These are phyloP conservation scores for Eucera pruinosa DNA, from an alignment of 2,888 invertebrate species.

Conservation along the genomic window DNA sequence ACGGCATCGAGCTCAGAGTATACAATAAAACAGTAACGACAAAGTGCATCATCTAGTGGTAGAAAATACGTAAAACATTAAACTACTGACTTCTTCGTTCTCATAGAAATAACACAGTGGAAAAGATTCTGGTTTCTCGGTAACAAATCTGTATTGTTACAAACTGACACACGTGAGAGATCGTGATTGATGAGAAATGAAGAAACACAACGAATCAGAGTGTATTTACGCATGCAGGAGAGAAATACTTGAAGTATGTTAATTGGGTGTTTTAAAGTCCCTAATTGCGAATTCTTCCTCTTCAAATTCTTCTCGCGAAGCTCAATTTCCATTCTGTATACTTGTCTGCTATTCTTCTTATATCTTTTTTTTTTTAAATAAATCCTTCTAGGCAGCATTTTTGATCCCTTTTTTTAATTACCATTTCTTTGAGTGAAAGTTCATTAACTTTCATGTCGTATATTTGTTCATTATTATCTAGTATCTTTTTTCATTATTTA, in stretches of 20 bases:
- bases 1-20: slow-evolving; percentile 36
- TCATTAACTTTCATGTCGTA: no score
- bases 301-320: not conserved
- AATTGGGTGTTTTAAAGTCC: not conserved
- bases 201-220: slow-evolving; percentile 34
- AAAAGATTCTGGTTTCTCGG: slow-evolving; percentile 7
- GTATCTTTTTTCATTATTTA: no score
- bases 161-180: slow-evolving; percentile 41
- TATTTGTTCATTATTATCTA: no score
- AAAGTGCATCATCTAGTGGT: slow-evolving; percentile 37
- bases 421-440: no score
- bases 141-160: slow-evolving; percentile 12
- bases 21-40: slow-evolving; percentile 39
- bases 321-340: not conserved
- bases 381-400: no score
- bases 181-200: slow-evolving; percentile 53
- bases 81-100: slow-evolving; percentile 26
- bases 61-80: slow-evolving; percentile 32
- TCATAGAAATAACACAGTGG: slow-evolving; percentile 12
- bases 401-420: no score
- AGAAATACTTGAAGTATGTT: slow-evolving; percentile 13
- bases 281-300: not conserved
- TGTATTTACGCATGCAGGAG: slow-evolving; percentile 71
- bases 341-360: not conserved
- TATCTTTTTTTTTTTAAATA: no score